These are phyloP conservation scores for Brachirus orientalis DNA, from an alignment of 2,113 vertebrate genomes.

Conservation along the genomic window DNA sequence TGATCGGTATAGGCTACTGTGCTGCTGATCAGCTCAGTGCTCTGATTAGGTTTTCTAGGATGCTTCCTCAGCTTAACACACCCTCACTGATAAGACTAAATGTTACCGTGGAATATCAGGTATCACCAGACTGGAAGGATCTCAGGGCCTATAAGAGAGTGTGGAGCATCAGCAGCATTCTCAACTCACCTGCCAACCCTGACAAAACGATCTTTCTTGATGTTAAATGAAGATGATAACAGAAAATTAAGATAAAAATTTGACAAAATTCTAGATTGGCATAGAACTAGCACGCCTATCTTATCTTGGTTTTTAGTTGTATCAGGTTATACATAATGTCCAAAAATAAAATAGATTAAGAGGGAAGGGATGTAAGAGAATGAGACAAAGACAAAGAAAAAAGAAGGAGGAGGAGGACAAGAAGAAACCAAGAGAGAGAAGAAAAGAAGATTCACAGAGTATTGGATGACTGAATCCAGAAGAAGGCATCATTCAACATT, in stretches of 20 bases:
- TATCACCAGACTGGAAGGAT: slow-evolving; percentile 32
- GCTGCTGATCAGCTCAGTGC: not conserved
- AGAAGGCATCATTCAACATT: too few relatives aligned
- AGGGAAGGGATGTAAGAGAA: too few relatives aligned
- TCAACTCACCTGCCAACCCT: slow-evolving; percentile 7
- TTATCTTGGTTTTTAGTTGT: too few relatives aligned
- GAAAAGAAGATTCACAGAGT: too few relatives aligned
- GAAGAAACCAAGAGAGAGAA: too few relatives aligned
- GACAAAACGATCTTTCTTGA: not conserved
- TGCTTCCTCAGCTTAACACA: slow-evolving; percentile 33
- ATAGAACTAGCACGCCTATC: too few relatives aligned
- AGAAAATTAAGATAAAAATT: too few relatives aligned
- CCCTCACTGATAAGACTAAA: slow-evolving; percentile 32
- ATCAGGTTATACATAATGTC: not conserved
- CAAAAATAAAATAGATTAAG: not conserved
- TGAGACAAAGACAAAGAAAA: too few relatives aligned
- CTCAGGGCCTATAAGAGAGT: slow-evolving; percentile 13
- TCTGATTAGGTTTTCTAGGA: slow-evolving; percentile 3
- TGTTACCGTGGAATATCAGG: slow-evolving; percentile 44
- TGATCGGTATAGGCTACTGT: slow-evolving; percentile 26
- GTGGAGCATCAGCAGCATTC: slow-evolving; percentile 20
- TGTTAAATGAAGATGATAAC: not conserved
- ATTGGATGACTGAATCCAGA: too few relatives aligned
- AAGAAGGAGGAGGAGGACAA: too few relatives aligned
- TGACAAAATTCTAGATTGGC: not conserved